phyloP scores from a whole-genome alignment of 2,113 vertebrate genomes.

The Oriolus oriolus region DNA sequence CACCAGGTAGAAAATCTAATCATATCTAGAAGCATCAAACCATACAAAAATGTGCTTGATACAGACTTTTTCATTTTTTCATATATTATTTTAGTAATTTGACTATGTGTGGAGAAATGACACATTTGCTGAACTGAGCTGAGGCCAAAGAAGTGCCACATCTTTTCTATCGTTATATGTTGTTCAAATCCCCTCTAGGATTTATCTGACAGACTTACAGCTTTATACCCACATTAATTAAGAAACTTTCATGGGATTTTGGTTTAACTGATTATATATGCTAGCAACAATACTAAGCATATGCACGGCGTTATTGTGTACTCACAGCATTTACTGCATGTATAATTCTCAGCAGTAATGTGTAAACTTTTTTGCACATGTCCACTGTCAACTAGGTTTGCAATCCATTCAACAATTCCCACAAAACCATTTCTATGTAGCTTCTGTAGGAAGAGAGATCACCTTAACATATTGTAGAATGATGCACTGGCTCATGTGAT shows the following conservation, averaged over 20 bases:
- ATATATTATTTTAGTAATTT: neutral
- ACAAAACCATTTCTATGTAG: neutral
- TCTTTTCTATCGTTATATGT: neutral
- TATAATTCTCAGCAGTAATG: neutral
- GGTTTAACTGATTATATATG: neutral
- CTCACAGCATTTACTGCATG: neutral
- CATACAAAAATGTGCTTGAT: neutral
- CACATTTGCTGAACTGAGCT: neutral
- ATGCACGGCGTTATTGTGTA: neutral
- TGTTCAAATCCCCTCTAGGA: neutral
- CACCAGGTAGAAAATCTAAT: neutral
- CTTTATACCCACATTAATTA: neutral
- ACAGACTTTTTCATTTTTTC: neutral
- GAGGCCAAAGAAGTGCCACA: neutral
- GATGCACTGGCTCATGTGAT: neutral
- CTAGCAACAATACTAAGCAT: neutral
- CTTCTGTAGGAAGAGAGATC: neutral
- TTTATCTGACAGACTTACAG: neutral
- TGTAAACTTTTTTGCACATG: neutral
- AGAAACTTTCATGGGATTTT: neutral
- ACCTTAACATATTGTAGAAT: neutral
- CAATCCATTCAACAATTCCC: neutral
- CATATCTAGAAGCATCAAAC: neutral
- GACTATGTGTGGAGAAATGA: neutral
- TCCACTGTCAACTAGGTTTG: neutral